Conservation (phyloP, 2,113 vertebrate genomes). For the Seriola aureovittata region DNA sequence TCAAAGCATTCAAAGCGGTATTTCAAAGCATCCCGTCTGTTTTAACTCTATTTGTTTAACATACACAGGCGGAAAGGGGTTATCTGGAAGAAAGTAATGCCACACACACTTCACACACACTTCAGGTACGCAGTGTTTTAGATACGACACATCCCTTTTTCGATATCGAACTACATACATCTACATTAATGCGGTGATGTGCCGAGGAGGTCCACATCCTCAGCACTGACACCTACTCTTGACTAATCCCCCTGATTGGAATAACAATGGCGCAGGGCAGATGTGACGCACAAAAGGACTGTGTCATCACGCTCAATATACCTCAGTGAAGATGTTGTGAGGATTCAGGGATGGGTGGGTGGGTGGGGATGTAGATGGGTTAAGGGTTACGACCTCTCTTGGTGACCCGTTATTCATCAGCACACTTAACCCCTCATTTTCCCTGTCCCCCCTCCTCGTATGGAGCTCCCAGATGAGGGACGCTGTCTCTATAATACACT, state of each 20-base stretch:
- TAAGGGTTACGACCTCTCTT: conserved; percentile 70
- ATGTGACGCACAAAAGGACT: conserved; percentile 71
- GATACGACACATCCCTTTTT: background rate
- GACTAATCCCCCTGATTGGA: conserved; percentile 60
- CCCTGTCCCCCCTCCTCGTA: conserved; percentile 74
- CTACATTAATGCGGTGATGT: background rate
- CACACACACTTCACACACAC: background rate
- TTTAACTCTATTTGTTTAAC: conserved; percentile 17
- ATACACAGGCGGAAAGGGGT: background rate
- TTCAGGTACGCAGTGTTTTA: conserved; percentile 33
- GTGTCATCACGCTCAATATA: conserved; percentile 36
- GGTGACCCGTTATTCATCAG: conserved; percentile 74
- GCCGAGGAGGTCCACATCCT: background rate
- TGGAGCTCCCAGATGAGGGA: conserved; percentile 57
- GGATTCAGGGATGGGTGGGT: background rate
- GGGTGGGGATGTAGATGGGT: conserved; percentile 52
- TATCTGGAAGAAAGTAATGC: background rate
- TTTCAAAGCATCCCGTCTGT: background rate
- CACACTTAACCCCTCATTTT: conserved; percentile 82
- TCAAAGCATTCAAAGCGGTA: too few species aligned
- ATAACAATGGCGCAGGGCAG: conserved; percentile 77
- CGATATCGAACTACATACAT: background rate
- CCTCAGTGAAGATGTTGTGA: conserved; percentile 26
- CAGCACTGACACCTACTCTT: conserved; percentile 10
- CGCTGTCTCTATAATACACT: conserved; percentile 45